Conservation (phyloP, 2,797 vertebrate species). For the Platyrinchus mystaceus region DNA sequence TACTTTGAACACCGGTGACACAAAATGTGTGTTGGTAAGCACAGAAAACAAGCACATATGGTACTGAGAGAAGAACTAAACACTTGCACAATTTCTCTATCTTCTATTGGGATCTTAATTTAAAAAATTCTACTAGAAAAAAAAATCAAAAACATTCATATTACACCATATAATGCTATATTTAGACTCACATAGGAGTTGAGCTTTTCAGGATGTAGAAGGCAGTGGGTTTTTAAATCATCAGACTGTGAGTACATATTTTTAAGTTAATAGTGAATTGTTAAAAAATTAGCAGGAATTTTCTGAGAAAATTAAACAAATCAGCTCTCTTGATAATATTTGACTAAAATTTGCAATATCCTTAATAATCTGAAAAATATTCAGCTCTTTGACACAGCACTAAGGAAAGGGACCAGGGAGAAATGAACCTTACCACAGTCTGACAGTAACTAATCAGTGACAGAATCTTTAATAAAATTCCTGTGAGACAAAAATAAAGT, state of each 20-base stretch:
- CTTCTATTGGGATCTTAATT: not conserved
- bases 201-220: not conserved
- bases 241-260: accelerated
- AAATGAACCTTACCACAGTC: not conserved
- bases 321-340: not conserved
- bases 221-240: not conserved
- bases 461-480: constrained; percentile 16
- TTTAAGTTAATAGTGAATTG: not conserved
- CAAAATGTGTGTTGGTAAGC: not conserved
- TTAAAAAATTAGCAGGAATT: not conserved
- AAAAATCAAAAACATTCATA: not conserved
- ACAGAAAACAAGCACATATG: not conserved
- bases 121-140: not conserved
- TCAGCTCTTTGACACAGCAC: not conserved
- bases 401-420: not conserved
- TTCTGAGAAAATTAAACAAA: not conserved
- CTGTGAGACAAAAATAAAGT: not conserved
- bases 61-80: not conserved
- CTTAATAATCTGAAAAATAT: not conserved
- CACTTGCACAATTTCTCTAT: not conserved
- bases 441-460: not conserved
- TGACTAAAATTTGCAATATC: not conserved
- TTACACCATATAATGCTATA: not conserved
- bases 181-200: not conserved
- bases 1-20: not conserved